Conservation (phyloP, 1,140 invertebrate species). For the Ruditapes philippinarum region DNA sequence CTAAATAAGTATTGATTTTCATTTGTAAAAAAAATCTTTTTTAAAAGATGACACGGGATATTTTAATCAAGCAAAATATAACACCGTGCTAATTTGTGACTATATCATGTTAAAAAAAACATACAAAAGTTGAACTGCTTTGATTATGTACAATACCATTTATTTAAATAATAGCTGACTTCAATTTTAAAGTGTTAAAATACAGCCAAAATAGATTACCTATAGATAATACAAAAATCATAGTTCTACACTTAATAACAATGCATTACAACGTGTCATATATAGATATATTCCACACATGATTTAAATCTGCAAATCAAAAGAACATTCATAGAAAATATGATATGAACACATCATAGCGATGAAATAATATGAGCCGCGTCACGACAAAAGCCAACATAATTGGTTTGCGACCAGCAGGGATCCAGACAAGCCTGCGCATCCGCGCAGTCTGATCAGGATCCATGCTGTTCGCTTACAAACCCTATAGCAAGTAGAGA, state of each 20-base stretch:
- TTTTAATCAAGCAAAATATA: background rate
- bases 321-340: no score
- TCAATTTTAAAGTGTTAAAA: background rate
- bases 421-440: no score
- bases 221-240: background rate
- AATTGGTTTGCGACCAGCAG: no score
- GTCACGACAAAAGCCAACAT: no score
- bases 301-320: background rate
- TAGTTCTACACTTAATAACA: background rate
- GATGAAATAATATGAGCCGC: no score
- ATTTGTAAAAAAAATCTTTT: background rate
- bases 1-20: no score
- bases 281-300: background rate
- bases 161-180: background rate
- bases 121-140: background rate
- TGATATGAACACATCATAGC: no score
- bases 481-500: no score
- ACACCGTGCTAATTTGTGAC: background rate
- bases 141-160: background rate
- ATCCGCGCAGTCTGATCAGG: no score
- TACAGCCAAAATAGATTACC: background rate
- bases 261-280: background rate
- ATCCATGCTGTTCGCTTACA: no score
- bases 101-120: background rate
- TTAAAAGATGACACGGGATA: slow-evolving; percentile 2